phyloP scores from a whole-genome alignment of 2,113 vertebrate genomes.

The Cephalopterus ornatus region DNA sequence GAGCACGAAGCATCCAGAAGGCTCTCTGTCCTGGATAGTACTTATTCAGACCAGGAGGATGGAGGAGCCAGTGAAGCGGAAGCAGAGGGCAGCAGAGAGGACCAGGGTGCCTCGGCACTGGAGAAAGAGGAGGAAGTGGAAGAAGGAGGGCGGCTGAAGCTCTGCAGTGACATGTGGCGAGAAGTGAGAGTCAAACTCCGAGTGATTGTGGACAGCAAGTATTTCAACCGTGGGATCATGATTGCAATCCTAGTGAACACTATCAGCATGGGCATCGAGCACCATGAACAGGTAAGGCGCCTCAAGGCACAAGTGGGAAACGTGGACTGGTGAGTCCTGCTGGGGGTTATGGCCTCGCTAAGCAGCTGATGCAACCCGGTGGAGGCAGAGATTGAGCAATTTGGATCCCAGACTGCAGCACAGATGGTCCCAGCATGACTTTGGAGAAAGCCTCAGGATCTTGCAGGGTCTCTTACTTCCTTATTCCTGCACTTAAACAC shows the following conservation, averaged over 20 bases:
- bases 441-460: not conserved
- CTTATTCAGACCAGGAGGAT: slow-evolving; percentile 59
- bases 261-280: slow-evolving; percentile 97
- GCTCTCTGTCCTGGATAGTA: slow-evolving; percentile 52
- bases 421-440: not conserved
- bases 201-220: slow-evolving; percentile 96
- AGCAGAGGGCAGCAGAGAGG: slow-evolving; percentile 24
- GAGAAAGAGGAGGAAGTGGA: slow-evolving; percentile 62
- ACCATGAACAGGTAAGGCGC: slow-evolving; percentile 87
- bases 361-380: not conserved
- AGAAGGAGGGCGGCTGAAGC: not conserved
- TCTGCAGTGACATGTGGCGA: slow-evolving; percentile 72
- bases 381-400: not conserved
- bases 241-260: slow-evolving; percentile 97
- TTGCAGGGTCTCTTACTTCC: not conserved
- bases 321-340: fast-evolving
- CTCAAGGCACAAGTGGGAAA: not conserved
- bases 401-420: not conserved
- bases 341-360: not conserved
- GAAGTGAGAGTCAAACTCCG: slow-evolving; percentile 84
- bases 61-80: not conserved
- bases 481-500: not conserved
- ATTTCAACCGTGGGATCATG: slow-evolving; percentile 97
- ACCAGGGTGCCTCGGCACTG: not conserved
- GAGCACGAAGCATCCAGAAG: slow-evolving; percentile 35